A percentile compares a stretch with the other conserved stretches of the same genome.
phyloP scores from a whole-genome alignment of 1,140 invertebrate species.

The Lucilia cuprina region DNA sequence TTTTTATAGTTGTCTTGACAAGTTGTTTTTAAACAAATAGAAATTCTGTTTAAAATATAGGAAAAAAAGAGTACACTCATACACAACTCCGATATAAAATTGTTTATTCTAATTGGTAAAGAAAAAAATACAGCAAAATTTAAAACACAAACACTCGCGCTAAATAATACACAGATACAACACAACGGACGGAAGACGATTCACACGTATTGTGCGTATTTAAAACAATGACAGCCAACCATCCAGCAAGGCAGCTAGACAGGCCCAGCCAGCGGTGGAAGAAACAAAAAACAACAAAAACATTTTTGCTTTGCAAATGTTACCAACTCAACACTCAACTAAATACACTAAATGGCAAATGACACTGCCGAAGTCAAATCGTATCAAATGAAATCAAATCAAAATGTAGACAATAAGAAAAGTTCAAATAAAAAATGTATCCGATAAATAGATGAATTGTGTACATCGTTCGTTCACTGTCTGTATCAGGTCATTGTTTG shows the following conservation, averaged over 20 bases:
- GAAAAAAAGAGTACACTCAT: neutral
- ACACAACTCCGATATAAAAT: neutral
- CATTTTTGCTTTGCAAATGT: neutral
- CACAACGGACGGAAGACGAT: neutral
- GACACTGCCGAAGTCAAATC: neutral
- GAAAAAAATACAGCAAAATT: neutral
- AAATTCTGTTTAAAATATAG: neutral
- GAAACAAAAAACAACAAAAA: neutral
- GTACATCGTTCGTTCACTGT: neutral
- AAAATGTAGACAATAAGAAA: too few species aligned
- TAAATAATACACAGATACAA: neutral
- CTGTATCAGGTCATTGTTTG: slow-evolving; percentile 34
- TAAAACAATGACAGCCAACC: neutral
- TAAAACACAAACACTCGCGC: neutral
- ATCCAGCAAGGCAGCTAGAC: neutral
- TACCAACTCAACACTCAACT: neutral
- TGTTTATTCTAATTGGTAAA: slow-evolving; percentile 9
- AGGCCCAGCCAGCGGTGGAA: neutral
- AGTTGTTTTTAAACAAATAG: neutral
- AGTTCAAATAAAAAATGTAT: neutral
- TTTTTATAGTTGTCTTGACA: too few species aligned
- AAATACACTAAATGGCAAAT: neutral
- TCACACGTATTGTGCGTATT: slow-evolving; percentile 1
- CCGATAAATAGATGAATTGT: neutral
- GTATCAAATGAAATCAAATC: neutral